phyloP scores from a whole-genome alignment of 2,797 vertebrate genomes.

The Garrulus glandarius region DNA sequence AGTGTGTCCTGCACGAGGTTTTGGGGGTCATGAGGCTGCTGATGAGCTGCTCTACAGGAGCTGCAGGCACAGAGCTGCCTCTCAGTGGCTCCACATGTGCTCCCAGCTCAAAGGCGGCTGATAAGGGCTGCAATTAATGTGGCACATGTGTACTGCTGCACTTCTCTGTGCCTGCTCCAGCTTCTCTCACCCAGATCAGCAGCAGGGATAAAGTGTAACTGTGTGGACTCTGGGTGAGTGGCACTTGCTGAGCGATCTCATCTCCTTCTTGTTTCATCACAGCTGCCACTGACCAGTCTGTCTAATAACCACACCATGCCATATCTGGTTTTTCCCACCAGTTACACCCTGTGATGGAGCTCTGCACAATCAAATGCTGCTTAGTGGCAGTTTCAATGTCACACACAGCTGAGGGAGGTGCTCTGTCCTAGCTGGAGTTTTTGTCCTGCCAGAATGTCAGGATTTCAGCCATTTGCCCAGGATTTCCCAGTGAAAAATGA shows the following conservation, averaged over 20 bases:
- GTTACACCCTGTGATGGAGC: background rate
- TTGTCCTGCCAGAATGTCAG: background rate
- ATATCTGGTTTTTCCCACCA: background rate
- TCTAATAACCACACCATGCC: background rate
- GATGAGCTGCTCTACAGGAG: slow-evolving; percentile 55
- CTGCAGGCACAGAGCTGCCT: slow-evolving; percentile 29
- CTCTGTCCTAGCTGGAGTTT: background rate
- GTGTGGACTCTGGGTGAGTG: background rate
- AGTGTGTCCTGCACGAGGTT: slow-evolving; percentile 29
- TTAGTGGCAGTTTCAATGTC: background rate
- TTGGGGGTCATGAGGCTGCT: slow-evolving; percentile 61
- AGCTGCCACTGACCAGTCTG: background rate
- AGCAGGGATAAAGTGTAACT: background rate
- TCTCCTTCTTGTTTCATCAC: background rate
- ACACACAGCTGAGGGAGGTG: background rate
- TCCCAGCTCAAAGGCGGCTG: background rate
- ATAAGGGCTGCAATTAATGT: background rate
- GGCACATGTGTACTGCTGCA: background rate
- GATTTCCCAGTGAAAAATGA: background rate
- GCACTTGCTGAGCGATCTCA: background rate
- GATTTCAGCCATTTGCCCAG: background rate
- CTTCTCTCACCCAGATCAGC: background rate
- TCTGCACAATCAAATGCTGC: background rate
- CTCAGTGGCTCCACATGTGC: background rate
- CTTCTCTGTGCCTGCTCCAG: background rate